Evolutionary conservation across 1,140 invertebrate species (phyloP).

Genomic region (Hormaphis cornu): DNA sequence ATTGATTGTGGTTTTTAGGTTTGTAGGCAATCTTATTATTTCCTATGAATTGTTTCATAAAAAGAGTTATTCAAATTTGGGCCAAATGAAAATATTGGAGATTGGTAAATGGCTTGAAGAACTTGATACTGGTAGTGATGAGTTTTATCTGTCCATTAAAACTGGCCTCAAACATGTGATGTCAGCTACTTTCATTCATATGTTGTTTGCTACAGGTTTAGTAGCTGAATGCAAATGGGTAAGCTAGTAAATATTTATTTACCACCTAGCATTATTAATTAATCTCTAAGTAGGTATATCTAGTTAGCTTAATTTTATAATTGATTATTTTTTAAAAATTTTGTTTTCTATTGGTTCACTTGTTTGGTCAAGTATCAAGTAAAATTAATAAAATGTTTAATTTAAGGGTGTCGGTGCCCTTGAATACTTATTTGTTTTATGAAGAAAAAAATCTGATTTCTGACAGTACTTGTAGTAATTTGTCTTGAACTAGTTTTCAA

Average conservation of each 20-base stretch:
- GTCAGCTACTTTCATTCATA: conserved; percentile 11
- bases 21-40: conserved; percentile 22
- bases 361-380: too few species aligned
- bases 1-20: neutral
- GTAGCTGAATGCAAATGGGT: conserved; percentile 7
- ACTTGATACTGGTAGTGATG: conserved; percentile 4
- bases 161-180: conserved; percentile 1
- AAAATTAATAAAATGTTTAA: too few species aligned
- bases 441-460: too few species aligned
- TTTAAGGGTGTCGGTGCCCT: too few species aligned
- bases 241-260: neutral
- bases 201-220: conserved; percentile 12
- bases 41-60: conserved; percentile 11
- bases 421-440: too few species aligned
- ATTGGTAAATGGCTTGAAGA: conserved; percentile 30
- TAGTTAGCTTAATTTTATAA: too few species aligned
- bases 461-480: too few species aligned
- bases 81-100: conserved; percentile 6
- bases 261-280: too few species aligned
- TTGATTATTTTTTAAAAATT: too few species aligned
- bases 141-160: conserved; percentile 16
- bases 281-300: too few species aligned
- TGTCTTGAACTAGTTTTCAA: too few species aligned
- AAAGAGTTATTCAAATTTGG: neutral
- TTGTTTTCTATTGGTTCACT: too few species aligned